Base-by-base conservation (phyloP, 2,797 vertebrate genomes). In the Apogon hyalosoma region DNA sequence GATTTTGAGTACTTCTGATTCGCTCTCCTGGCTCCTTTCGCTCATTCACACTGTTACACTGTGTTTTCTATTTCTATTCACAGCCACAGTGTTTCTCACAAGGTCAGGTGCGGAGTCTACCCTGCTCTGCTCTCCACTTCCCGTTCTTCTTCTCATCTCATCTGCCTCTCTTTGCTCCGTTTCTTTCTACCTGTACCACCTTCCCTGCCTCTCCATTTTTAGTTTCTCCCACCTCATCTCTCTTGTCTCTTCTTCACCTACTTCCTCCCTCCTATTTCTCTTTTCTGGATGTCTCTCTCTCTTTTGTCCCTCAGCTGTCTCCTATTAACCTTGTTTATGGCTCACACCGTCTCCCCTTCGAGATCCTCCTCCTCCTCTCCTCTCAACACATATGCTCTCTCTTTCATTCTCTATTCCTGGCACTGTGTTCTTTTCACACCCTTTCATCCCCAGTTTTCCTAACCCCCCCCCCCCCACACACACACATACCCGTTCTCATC, bases 361-460 rank as follows among this genome's bases (percentile, higher is more conserved):
- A 48, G 57, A 71, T 57, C 64, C 65, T 51, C 45, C 53, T 69
- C 53, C 67, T 82, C 73, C n/a, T n/a, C n/a, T n/a, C n/a, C n/a
- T n/a, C n/a, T 78, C 62, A 59, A 47, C 79, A 51, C 76, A 41
- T 63, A 75, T 7, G 2, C 63, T 86, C 69, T 77, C 62, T 55
- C 78, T 75, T 76, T 86, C 70, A 67, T 74, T 82, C 86, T 84
- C 84, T 86, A 81, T 89, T 86, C 79, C 74, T 86, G 86, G 81
- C 70, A 74, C 71, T 0, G 40, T 18, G 10, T 73, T 81, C 73
- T 84, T 63, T 80, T 86, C 75, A 38, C 84, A 84, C 87, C 77
- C 82, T 89, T 86, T 87, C 71, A 85, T 88, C 80, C 85, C 77
- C 70, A 75, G 84, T 78, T 33, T 83, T 81, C 73, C 56, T 64